Evolutionary conservation across 2,113 vertebrate species (phyloP), one percentile per base, ranked within the genome.

Genomic region (Catharus fuscescens): DNA sequence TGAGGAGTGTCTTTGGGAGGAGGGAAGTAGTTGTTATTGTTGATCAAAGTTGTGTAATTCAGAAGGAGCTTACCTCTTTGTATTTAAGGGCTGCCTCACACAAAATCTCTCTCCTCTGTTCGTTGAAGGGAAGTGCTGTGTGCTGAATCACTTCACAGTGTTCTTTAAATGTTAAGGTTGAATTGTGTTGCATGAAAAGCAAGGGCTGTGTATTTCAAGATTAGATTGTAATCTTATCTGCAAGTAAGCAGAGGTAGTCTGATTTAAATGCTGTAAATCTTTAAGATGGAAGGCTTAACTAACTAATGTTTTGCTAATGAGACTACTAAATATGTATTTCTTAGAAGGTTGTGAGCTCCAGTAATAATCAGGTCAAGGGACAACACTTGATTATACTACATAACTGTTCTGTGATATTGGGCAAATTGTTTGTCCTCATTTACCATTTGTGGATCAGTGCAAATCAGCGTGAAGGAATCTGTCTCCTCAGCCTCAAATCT

Each of bases 201-300:
- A 92, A 80, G 65, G 42, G n/a, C 74, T 62, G 47, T 88, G 78
- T 81, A 70, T 90, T 88, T 81, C 9, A 8, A 95, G 93, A 96
- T 95, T 94, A 96, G 93, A 94, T 95, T 79, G 85, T 86, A 90
- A 92, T 95, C 91, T 92, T 92, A 95, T 86, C 90, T 93, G 62
- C 50, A 67, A 95, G 44, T 73, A 80, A 76, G 67, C 87, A 92
- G 91, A 67, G n/a, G 44, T 71, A 70, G 78, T 77, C 78, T 82
- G 52, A 82, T 85, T 90, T 80, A 95, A 93, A 57, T 77, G 52
- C 45, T 78, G 57, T 79, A 87, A 93, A 74, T 71, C 52, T 90
- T 85, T 70, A 77, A 73, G 50, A 85, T 59, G 20, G 40, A 76
- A 84, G 59, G 31, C 32, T 79, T 82, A 86, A 67, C 59, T 54